Conservation (phyloP, 2,888 invertebrate species). For the Caenorhabditis plicata region DNA sequence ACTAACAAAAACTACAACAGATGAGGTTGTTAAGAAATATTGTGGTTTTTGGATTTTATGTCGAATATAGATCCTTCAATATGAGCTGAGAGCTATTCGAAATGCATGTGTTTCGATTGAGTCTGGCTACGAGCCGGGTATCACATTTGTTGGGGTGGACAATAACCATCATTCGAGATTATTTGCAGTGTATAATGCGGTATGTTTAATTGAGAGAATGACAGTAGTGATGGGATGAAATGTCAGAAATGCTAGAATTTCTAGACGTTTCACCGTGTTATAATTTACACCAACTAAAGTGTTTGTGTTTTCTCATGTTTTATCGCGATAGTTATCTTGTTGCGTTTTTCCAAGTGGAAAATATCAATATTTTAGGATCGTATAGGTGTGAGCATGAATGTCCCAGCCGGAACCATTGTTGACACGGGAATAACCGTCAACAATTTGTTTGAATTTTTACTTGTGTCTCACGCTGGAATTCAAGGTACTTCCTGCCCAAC, state of each 20-base stretch:
- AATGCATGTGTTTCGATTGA: constrained; percentile 23
- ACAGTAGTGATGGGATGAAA: background rate
- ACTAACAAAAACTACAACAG: background rate
- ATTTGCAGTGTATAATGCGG: constrained; percentile 10
- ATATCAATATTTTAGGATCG: constrained; percentile 11
- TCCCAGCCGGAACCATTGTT: constrained; percentile 29
- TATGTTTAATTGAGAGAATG: constrained; percentile 1
- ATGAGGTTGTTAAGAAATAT: too few species aligned
- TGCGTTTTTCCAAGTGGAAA: background rate
- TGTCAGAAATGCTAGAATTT: too few species aligned
- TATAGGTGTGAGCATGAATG: constrained; percentile 21
- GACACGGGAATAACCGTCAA: constrained; percentile 31
- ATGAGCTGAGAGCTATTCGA: constrained; percentile 18
- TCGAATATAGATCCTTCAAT: constrained; percentile 25
- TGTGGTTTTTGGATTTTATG: too few species aligned
- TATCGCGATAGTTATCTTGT: too few species aligned
- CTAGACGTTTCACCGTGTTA: too few species aligned
- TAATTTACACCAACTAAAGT: too few species aligned
- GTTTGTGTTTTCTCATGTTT: too few species aligned
- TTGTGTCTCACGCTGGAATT: constrained; percentile 31
- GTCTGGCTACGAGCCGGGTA: constrained; percentile 15
- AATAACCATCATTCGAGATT: constrained; percentile 23
- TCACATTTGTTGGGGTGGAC: constrained; percentile 29
- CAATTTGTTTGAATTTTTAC: constrained; percentile 25
- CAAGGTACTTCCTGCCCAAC: constrained; percentile 34